Conservation (phyloP, 2,888 invertebrate genomes). For the Lottia scabra region DNA sequence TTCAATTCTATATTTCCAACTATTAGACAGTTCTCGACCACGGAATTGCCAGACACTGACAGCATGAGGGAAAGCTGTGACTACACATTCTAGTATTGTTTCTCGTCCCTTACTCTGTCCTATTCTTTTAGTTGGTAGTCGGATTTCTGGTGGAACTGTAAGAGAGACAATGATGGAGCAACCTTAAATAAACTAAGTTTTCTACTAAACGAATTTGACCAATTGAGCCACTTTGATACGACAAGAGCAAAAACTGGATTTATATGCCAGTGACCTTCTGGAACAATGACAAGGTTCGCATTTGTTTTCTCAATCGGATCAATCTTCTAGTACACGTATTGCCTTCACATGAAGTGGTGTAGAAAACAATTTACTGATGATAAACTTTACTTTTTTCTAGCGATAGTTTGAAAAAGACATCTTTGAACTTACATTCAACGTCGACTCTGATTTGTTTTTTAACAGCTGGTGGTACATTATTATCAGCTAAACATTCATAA, state of each 20-base stretch:
- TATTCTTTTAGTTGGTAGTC: conserved; percentile 44
- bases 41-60: conserved; percentile 54
- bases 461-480: conserved; percentile 92
- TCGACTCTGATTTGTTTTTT: conserved; percentile 88
- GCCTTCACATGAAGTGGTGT: too few species aligned
- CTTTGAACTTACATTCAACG: conserved; percentile 85
- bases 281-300: too few species aligned
- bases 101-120: conserved; percentile 53
- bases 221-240: too few species aligned
- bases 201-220: too few species aligned
- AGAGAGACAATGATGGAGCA: too few species aligned
- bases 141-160: conserved; percentile 51
- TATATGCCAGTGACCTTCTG: too few species aligned
- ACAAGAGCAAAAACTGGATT: too few species aligned
- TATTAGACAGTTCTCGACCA: conserved; percentile 32
- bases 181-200: too few species aligned
- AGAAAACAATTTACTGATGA: too few species aligned
- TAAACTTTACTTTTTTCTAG: too few species aligned
- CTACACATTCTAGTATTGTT: conserved; percentile 60
- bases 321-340: too few species aligned
- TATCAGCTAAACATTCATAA: conserved; percentile 91
- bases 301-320: too few species aligned
- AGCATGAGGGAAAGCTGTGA: conserved; percentile 60
- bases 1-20: conserved; percentile 47
- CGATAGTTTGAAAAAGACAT: background rate